Evolutionary conservation across 1,140 invertebrate genomes (phyloP).

Genomic region (Musca domestica): DNA sequence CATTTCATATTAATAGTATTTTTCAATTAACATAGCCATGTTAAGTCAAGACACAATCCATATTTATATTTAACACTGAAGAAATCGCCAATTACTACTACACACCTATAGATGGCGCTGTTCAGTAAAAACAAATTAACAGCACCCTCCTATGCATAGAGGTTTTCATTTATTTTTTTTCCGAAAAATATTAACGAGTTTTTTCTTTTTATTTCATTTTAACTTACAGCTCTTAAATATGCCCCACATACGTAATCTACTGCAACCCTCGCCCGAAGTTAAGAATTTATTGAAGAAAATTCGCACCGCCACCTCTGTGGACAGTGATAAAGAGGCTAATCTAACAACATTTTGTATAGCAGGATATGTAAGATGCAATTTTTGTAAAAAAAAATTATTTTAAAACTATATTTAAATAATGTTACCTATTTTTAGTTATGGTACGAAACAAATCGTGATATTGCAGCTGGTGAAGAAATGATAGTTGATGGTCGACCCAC

Average conservation of each 20-base stretch:
- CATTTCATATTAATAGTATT: too few species aligned
- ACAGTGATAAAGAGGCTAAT: slow-evolving; percentile 68
- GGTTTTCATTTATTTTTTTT: too few species aligned
- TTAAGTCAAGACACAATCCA: background rate
- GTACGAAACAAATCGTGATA: slow-evolving; percentile 75
- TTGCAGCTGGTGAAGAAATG: slow-evolving; percentile 72
- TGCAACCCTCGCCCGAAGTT: slow-evolving; percentile 72
- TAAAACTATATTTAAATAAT: too few species aligned
- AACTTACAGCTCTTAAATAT: slow-evolving; percentile 67
- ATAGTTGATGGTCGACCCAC: slow-evolving; percentile 64
- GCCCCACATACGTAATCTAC: slow-evolving; percentile 70
- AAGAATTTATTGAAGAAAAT: slow-evolving; percentile 80
- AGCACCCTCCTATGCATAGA: background rate
- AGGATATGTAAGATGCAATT: slow-evolving; percentile 69
- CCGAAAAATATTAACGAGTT: too few species aligned
- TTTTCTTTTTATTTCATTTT: too few species aligned
- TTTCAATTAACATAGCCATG: background rate
- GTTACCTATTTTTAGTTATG: slow-evolving; percentile 64
- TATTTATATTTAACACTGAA: background rate
- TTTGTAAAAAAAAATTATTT: too few species aligned
- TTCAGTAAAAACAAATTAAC: background rate
- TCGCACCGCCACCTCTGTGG: slow-evolving; percentile 57
- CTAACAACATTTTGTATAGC: slow-evolving; percentile 66
- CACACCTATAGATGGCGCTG: slow-evolving; percentile 34
- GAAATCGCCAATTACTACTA: background rate